A percentile compares a stretch with the other conserved stretches of the same genome.
Evolutionary conservation across 2,797 vertebrate genomes (phyloP).

Genomic region (Peromyscus aztecus): DNA sequence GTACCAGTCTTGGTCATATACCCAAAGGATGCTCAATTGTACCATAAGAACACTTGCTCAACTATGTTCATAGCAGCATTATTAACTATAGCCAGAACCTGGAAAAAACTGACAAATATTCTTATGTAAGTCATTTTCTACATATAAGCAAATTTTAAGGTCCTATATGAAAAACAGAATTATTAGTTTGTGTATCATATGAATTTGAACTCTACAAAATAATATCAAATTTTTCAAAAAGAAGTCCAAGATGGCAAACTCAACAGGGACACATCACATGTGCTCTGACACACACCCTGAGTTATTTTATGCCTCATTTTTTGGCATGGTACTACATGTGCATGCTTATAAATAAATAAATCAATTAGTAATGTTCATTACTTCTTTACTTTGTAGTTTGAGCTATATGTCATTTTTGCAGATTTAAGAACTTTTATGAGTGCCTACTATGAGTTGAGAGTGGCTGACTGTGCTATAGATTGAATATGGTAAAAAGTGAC

Average conservation of each 20-base stretch:
- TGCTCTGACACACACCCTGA: background rate
- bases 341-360: background rate
- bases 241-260: background rate
- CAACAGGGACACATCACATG: background rate
- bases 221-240: background rate
- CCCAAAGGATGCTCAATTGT: too few species aligned
- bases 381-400: background rate
- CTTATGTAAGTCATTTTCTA: background rate
- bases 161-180: background rate
- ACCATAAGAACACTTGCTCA: too few species aligned
- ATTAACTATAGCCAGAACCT: too few species aligned
- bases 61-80: too few species aligned
- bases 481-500: background rate
- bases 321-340: background rate
- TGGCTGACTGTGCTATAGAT: background rate
- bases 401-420: background rate
- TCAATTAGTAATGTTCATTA: background rate
- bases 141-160: background rate
- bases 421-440: background rate
- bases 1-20: too few species aligned
- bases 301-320: slow-evolving; percentile 1
- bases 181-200: background rate
- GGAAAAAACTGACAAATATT: too few species aligned
- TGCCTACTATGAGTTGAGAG: background rate
- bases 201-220: background rate